Evolutionary conservation across 1,140 invertebrate species (phyloP), one percentile per base, ranked within the genome.

Genomic region (Drepana arcuata): DNA sequence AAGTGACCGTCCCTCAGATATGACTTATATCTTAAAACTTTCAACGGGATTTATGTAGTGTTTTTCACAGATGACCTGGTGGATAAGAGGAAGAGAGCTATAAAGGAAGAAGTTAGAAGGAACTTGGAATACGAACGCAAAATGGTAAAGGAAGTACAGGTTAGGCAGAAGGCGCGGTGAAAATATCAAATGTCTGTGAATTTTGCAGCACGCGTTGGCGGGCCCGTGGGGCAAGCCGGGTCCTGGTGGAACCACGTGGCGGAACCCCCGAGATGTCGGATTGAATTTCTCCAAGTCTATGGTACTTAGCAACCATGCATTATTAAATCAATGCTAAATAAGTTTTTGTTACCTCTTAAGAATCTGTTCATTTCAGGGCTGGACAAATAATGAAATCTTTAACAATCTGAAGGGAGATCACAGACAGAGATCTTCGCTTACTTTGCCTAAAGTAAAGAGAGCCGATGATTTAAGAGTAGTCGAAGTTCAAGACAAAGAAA

Each of bases 251-350:
- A 68, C 69, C 31, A 82, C 80, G 54, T 90, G 89, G 89, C 84
- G 88, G 59, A 86, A 87, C 63, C 89, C 88, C 41, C 78, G 85
- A 46, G 69, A 86, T 49, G 80, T 89, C 48, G 89, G 88, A 51
- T 65, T 86, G 47, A 86, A 88, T 74, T 90, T 90, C 82, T 85
- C 87, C 21, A 86, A 89, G 59, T 90, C 88, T 41, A 84, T 90
- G 88, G 88, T 90, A 86, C n/a, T n/a, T n/a, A n/a, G n/a, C n/a
- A n/a, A 26, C n/a, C 16, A 4, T 14, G 15, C 6, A 11, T 18
- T 11, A 2, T 16, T 2, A 27, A 9, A 27, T 35, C 7, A n/a
- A n/a, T n/a, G n/a, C n/a, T n/a, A n/a, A n/a, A n/a, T n/a, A n/a
- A n/a, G n/a, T n/a, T n/a, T n/a, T n/a, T n/a, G n/a, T n/a, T n/a